These are phyloP conservation scores for Scaptomyza parva DNA, from an alignment of 2,888 invertebrate species.

Conservation along the genomic window DNA sequence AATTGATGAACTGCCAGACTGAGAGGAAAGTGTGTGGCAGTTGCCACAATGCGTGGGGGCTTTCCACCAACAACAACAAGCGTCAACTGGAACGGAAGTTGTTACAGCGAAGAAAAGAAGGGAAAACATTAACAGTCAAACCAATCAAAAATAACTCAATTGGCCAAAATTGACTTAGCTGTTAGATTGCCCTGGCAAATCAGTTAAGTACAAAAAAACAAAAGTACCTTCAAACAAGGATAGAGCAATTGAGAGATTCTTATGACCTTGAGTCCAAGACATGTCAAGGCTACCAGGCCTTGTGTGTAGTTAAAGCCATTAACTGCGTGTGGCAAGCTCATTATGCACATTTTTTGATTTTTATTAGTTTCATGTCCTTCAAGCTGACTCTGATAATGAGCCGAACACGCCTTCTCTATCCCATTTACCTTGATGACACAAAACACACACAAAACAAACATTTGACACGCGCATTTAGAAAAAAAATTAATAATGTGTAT, in stretches of 20 bases:
- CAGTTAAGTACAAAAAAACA: conserved; percentile 19
- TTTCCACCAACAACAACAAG: background rate
- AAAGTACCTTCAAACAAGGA: conserved; percentile 7
- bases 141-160: conserved; percentile 64
- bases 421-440: conserved; percentile 57
- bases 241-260: conserved; percentile 10
- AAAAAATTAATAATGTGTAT: conserved; percentile 72
- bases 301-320: conserved; percentile 59
- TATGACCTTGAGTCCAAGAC: conserved; percentile 38
- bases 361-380: conserved; percentile 56
- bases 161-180: conserved; percentile 20
- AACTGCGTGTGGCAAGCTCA: conserved; percentile 83
- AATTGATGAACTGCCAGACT: conserved; percentile 32
- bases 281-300: conserved; percentile 72
- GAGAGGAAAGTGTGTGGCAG: conserved; percentile 14
- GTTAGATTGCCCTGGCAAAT: conserved; percentile 18
- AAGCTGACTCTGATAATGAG: conserved; percentile 47
- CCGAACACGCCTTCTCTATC: conserved; percentile 38
- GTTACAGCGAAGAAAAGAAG: conserved; percentile 51
- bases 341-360: conserved; percentile 77
- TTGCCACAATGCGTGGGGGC: conserved; percentile 1
- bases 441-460: conserved; percentile 34
- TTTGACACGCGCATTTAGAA: conserved; percentile 79
- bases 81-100: conserved; percentile 63
- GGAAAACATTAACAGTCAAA: conserved; percentile 57